phyloP scores from a whole-genome alignment of 1,140 invertebrate genomes.

The Drosophila simulans region DNA sequence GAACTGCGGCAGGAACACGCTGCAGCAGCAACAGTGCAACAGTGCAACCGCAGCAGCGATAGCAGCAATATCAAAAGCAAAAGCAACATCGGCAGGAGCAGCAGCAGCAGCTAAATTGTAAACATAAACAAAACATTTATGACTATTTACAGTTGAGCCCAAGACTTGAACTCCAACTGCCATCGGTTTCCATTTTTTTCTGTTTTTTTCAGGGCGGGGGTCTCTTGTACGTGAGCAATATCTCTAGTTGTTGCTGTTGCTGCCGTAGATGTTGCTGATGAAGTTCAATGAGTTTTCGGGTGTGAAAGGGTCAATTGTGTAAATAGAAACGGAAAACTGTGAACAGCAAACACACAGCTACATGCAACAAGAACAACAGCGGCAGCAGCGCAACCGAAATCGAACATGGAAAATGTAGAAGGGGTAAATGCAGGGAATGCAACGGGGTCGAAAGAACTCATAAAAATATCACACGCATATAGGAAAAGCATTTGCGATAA shows the following conservation, averaged over 20 bases:
- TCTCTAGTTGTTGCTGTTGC: conserved; percentile 14
- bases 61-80: conserved; percentile 9
- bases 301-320: conserved; percentile 82
- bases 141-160: conserved; percentile 79
- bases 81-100: conserved; percentile 4
- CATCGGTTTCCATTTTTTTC: background rate
- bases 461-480: conserved; percentile 80
- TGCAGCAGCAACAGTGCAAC: conserved; percentile 24
- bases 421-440: background rate
- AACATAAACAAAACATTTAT: conserved; percentile 83
- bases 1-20: conserved; percentile 64
- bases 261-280: conserved; percentile 49
- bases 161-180: conserved; percentile 50
- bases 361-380: conserved; percentile 12
- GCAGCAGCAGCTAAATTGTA: conserved; percentile 76
- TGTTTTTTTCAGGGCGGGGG: conserved; percentile 7
- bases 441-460: conserved; percentile 45
- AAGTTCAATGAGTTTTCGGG: conserved; percentile 77
- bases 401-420: conserved; percentile 41
- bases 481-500: conserved; percentile 72
- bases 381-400: conserved; percentile 48
- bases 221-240: conserved; percentile 58
- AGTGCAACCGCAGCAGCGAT: background rate
- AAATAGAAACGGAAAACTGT: conserved; percentile 81
- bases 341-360: conserved; percentile 67